These are phyloP conservation scores for Drosophila mercatorum DNA, from an alignment of 2,888 invertebrate genomes.

Conservation along the genomic window DNA sequence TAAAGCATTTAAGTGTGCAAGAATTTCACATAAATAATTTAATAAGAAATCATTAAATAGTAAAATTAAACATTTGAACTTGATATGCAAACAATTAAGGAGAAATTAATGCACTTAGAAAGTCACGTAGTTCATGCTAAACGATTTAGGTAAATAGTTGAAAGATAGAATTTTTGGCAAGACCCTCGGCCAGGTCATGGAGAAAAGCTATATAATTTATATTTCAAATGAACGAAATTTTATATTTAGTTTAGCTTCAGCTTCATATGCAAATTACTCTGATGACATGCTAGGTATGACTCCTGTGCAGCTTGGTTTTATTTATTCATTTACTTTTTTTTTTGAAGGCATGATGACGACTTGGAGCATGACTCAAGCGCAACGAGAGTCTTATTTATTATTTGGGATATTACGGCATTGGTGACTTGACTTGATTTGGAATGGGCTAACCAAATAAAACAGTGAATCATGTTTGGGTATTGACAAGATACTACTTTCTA, in stretches of 20 bases:
- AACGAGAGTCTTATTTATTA: constrained; percentile 14
- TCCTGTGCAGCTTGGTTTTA: background rate
- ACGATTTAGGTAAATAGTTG: background rate
- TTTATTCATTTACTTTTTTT: no score
- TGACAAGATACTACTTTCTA: background rate
- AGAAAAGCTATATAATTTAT: background rate
- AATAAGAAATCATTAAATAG: background rate
- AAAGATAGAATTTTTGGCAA: background rate
- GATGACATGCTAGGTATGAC: constrained; percentile 11
- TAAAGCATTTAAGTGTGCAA: background rate
- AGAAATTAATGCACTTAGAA: background rate
- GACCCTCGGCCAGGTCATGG: background rate
- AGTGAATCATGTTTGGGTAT: constrained; percentile 36
- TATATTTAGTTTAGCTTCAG: background rate
- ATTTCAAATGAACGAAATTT: background rate
- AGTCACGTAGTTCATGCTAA: background rate
- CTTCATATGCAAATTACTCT: background rate
- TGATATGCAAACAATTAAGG: background rate
- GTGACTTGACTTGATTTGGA: constrained; percentile 6
- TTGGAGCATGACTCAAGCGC: constrained; percentile 45
- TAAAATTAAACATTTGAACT: background rate
- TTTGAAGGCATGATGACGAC: constrained; percentile 14
- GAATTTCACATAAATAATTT: background rate
- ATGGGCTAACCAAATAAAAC: background rate
- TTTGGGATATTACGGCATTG: constrained; percentile 21